Conservation (phyloP, 1,140 invertebrate genomes). For the Papilio glaucus region DNA sequence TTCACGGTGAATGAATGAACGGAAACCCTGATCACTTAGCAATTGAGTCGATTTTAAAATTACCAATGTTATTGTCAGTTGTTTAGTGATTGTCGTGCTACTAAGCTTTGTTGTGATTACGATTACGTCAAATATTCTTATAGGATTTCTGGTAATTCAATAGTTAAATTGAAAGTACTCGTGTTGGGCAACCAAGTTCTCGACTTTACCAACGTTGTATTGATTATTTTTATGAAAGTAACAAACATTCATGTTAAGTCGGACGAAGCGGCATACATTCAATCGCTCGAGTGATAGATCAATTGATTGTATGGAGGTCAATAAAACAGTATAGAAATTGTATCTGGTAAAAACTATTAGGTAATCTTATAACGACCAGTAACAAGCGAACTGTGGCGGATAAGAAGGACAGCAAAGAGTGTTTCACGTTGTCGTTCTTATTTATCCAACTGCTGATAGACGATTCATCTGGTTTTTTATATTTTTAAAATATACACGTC, state of each 20-base stretch:
- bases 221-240: constrained; percentile 3
- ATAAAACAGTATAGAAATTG: not conserved
- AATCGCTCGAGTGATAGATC: not conserved
- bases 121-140: not conserved
- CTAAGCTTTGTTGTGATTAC: too few relatives aligned
- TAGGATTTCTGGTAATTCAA: not conserved
- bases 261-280: not conserved
- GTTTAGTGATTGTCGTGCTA: too few relatives aligned
- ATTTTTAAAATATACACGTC: not conserved
- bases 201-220: not conserved
- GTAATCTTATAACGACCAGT: not conserved
- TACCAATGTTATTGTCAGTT: too few relatives aligned
- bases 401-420: not conserved
- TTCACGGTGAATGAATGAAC: too few relatives aligned
- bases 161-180: not conserved
- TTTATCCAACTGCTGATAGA: not conserved
- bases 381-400: not conserved
- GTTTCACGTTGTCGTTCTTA: not conserved
- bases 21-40: too few relatives aligned
- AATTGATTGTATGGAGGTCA: constrained; percentile 9
- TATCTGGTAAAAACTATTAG: not conserved
- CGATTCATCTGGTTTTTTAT: not conserved
- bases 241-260: not conserved
- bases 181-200: not conserved
- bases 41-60: too few relatives aligned